Evolutionary conservation across 2,888 invertebrate species (phyloP).

Genomic region (Bibio marci): DNA sequence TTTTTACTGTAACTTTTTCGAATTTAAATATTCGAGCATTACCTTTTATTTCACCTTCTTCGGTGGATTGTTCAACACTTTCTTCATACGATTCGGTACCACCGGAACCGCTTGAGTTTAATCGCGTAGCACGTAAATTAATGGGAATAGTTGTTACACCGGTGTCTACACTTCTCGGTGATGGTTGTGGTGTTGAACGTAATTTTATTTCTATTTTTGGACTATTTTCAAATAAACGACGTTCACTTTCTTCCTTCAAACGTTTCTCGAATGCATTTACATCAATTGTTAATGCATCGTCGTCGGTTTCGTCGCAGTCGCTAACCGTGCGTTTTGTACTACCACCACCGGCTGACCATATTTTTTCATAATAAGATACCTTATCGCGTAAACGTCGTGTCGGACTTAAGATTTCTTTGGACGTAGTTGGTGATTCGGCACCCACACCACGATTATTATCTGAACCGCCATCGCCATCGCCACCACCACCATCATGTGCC

Average conservation of each 20-base stretch:
- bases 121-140: neutral
- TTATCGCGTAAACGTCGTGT: conserved; percentile 44
- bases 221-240: conserved; percentile 31
- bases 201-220: conserved; percentile 43
- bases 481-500: conserved; percentile 1
- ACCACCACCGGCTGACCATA: conserved; percentile 41
- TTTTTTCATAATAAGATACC: conserved; percentile 64
- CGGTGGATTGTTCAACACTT: conserved; percentile 33
- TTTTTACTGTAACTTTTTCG: conserved; percentile 49
- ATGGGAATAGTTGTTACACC: conserved; percentile 5
- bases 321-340: conserved; percentile 16
- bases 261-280: conserved; percentile 43
- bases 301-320: conserved; percentile 24
- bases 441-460: conserved; percentile 7
- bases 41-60: conserved; percentile 45
- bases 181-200: conserved; percentile 36
- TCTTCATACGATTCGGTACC: conserved; percentile 27
- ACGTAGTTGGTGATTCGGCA: conserved; percentile 5
- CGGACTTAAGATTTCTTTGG: neutral
- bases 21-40: conserved; percentile 52
- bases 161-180: conserved; percentile 27
- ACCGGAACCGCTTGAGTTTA: conserved; percentile 9
- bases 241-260: conserved; percentile 35
- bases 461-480: conserved; percentile 11
- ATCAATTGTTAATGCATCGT: conserved; percentile 31